phyloP scores from a whole-genome alignment of 2,888 invertebrate species.

The Trachelus stipa region DNA sequence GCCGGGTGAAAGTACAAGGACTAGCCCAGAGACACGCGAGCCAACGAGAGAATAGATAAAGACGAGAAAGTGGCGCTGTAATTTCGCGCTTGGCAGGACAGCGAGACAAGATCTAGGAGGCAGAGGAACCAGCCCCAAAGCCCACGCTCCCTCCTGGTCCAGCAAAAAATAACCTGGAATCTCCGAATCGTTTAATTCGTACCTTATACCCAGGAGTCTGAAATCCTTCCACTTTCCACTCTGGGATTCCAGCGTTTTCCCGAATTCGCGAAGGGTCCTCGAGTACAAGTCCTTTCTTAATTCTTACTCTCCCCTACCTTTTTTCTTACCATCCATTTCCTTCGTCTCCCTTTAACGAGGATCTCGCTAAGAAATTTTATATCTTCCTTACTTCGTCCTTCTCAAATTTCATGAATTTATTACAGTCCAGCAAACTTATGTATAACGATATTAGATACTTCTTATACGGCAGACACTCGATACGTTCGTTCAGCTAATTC shows the following conservation, averaged over 20 bases:
- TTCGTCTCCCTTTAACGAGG: not conserved
- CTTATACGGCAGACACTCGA: not conserved
- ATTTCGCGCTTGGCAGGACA: slow-evolving; percentile 43
- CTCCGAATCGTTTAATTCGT: slow-evolving; percentile 34
- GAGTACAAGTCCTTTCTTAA: not conserved
- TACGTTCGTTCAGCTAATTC: not conserved
- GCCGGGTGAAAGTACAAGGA: not conserved
- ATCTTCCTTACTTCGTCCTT: not conserved
- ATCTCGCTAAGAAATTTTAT: not conserved
- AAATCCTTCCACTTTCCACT: not conserved
- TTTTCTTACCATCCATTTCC: not conserved
- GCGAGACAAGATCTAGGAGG: slow-evolving; percentile 22
- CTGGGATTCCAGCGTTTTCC: not conserved
- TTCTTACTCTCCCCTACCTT: not conserved
- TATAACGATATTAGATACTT: not conserved
- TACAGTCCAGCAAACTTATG: not conserved
- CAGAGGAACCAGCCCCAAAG: not conserved
- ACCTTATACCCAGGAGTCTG: not conserved
- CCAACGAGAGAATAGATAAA: slow-evolving; percentile 5
- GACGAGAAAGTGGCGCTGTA: slow-evolving; percentile 30
- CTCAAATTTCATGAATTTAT: not conserved
- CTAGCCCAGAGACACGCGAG: not conserved
- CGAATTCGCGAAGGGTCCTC: not conserved
- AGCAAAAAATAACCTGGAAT: slow-evolving; percentile 4
- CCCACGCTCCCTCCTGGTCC: not conserved